Percentiles rank a stretch among this genome's conserved stretches.
Conservation (phyloP, 2,113 vertebrate species). For the Actenoides hombroni region DNA sequence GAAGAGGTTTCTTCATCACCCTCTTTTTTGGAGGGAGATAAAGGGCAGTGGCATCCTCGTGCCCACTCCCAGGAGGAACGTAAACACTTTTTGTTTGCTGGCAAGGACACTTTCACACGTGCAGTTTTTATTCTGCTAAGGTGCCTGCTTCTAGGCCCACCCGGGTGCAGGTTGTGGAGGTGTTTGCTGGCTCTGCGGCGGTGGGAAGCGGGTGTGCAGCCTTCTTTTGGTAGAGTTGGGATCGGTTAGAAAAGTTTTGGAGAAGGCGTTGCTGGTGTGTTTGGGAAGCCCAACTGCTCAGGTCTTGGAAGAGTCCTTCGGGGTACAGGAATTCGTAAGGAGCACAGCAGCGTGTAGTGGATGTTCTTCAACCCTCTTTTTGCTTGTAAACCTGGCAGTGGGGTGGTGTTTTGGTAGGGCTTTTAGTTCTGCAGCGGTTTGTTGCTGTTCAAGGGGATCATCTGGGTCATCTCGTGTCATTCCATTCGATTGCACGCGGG, state of each 20-base stretch:
- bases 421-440: too few species aligned
- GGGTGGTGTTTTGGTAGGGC: neutral
- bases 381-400: neutral
- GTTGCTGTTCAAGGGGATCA: too few species aligned
- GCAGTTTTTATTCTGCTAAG: neutral
- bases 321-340: neutral
- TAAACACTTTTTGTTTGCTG: too few species aligned
- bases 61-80: neutral
- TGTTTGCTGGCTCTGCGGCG: neutral
- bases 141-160: neutral
- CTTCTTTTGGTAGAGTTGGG: neutral
- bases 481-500: neutral
- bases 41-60: neutral
- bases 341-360: rapidly evolving
- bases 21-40: neutral
- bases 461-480: neutral
- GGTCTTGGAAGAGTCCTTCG: neutral
- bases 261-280: rapidly evolving
- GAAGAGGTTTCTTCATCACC: neutral
- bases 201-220: neutral
- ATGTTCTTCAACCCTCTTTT: neutral
- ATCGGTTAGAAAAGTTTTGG: rapidly evolving
- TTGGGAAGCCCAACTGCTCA: neutral
- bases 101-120: neutral
- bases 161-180: rapidly evolving